These are phyloP conservation scores for Clostera curtula DNA, from an alignment of 2,888 invertebrate genomes.

Conservation along the genomic window DNA sequence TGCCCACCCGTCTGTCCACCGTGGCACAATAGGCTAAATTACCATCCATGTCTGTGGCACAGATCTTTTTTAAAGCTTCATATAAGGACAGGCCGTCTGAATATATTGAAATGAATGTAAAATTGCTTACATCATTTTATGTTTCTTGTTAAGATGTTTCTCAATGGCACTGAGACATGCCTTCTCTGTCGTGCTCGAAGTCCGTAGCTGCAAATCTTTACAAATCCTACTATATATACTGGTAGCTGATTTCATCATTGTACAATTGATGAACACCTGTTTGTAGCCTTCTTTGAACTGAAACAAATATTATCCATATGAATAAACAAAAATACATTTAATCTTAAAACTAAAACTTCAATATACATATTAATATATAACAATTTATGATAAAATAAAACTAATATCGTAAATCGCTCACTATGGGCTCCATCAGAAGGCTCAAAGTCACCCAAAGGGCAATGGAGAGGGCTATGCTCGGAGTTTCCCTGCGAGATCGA, in stretches of 20 bases:
- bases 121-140: constrained; percentile 81
- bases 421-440: no score
- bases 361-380: neutral
- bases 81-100: no score
- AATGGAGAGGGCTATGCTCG: no score
- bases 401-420: no score
- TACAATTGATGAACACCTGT: constrained; percentile 89
- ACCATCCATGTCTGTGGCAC: no score
- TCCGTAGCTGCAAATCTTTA: constrained; percentile 79
- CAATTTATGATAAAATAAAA: neutral
- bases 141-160: constrained; percentile 77
- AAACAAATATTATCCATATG: constrained; percentile 21
- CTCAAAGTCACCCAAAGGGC: no score
- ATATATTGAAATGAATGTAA: no score
- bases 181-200: constrained; percentile 76
- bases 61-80: no score
- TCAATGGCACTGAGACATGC: constrained; percentile 80
- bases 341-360: neutral
- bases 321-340: neutral
- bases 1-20: no score
- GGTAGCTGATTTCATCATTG: constrained; percentile 87
- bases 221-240: constrained; percentile 87
- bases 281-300: constrained; percentile 72
- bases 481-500: no score
- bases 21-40: no score